Evolutionary conservation across 2,113 vertebrate species (phyloP).

Genomic region (Falcunculus frontatus): DNA sequence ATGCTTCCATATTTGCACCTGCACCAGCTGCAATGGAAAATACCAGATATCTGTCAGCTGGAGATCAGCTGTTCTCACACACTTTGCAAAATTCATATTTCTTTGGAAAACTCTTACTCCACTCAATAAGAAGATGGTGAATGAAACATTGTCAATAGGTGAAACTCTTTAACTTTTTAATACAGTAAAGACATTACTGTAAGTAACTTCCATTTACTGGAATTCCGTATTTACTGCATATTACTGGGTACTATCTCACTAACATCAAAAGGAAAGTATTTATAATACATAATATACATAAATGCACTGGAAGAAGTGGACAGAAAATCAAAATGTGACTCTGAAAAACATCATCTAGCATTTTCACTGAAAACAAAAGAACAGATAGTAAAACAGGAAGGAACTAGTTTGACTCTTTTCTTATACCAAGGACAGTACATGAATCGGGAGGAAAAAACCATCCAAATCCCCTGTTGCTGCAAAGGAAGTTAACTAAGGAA

Average conservation of each 20-base stretch:
- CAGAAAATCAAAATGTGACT: not conserved
- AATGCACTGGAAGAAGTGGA: not conserved
- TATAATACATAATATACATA: not conserved
- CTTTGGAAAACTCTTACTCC: not conserved
- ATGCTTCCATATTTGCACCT: conserved; percentile 79
- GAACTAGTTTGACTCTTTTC: not conserved
- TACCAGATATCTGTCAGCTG: not conserved
- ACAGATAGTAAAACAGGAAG: not conserved
- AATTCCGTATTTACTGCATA: not conserved
- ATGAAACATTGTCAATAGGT: not conserved
- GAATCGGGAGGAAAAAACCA: not conserved
- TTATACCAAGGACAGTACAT: not conserved
- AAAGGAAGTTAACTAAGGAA: not conserved
- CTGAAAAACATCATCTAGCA: not conserved
- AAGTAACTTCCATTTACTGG: not conserved
- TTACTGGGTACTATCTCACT: not conserved
- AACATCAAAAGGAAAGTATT: not conserved
- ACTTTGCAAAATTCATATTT: not conserved
- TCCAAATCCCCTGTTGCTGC: not conserved
- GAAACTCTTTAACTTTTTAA: not conserved
- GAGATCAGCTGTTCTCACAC: not conserved
- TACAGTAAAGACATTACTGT: not conserved
- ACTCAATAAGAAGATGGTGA: not conserved
- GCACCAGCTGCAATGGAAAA: conserved; percentile 67
- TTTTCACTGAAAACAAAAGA: not conserved